phyloP scores from a whole-genome alignment of 2,888 invertebrate genomes.

The Brenthis hecate region DNA sequence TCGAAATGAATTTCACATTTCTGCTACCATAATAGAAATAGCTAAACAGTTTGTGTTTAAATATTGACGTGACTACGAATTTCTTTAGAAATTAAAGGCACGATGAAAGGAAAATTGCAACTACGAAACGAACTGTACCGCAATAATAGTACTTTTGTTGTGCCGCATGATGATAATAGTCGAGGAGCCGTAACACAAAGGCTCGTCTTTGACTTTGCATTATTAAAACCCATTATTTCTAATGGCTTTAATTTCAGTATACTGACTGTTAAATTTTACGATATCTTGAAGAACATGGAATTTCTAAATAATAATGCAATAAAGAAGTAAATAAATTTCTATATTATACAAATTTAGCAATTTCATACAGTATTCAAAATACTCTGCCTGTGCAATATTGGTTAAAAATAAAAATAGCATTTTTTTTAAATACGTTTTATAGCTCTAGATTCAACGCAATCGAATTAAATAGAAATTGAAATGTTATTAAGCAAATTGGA shows the following conservation, averaged over 20 bases:
- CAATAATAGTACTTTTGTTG: constrained; percentile 13
- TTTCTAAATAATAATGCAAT: neutral
- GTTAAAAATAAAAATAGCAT: too few relatives aligned
- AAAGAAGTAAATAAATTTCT: neutral
- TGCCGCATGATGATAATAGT: constrained; percentile 9
- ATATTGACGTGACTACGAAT: neutral
- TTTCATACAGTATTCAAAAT: too few relatives aligned
- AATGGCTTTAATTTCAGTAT: neutral
- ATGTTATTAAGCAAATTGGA: too few relatives aligned
- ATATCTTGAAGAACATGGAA: neutral
- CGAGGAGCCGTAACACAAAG: neutral
- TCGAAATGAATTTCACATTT: too few relatives aligned
- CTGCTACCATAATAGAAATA: too few relatives aligned
- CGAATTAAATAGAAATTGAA: too few relatives aligned
- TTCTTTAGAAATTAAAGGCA: constrained; percentile 22
- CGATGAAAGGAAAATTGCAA: constrained; percentile 23
- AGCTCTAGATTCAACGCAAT: too few relatives aligned
- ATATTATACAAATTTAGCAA: too few relatives aligned
- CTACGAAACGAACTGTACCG: constrained; percentile 4
- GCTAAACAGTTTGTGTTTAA: neutral
- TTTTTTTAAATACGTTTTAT: too few relatives aligned
- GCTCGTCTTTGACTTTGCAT: constrained; percentile 1
- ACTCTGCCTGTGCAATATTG: too few relatives aligned
- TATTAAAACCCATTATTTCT: neutral
- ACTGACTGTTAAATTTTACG: neutral